These are phyloP conservation scores for Otus sunia DNA, from an alignment of 2,113 vertebrate species.

Conservation along the genomic window DNA sequence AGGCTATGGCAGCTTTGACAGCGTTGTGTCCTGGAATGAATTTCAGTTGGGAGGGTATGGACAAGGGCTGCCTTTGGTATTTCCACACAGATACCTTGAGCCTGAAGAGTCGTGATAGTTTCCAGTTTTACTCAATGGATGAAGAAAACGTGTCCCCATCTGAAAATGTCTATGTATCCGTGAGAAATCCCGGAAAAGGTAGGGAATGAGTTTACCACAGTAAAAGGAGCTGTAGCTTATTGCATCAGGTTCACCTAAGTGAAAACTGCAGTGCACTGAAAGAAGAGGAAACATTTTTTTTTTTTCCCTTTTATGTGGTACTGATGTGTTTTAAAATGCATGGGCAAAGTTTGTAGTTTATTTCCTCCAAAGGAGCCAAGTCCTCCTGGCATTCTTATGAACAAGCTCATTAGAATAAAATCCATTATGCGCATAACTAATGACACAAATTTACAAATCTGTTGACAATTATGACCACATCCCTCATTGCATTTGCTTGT, in stretches of 20 bases:
- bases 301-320: neutral
- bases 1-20: constrained; percentile 54
- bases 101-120: constrained; percentile 68
- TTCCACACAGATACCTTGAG: constrained; percentile 21
- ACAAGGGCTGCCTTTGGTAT: constrained; percentile 76
- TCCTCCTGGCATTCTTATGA: constrained; percentile 63
- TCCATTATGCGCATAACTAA: constrained; percentile 72
- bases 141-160: constrained; percentile 52
- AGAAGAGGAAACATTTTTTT: neutral
- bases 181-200: constrained; percentile 71
- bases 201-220: neutral
- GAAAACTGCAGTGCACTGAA: neutral
- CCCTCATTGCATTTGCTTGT: constrained; percentile 44
- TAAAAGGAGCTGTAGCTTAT: neutral
- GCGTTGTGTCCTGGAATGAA: constrained; percentile 69
- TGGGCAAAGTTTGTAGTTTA: constrained; percentile 48
- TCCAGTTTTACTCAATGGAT: constrained; percentile 75
- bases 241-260: neutral
- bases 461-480: constrained; percentile 61
- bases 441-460: constrained; percentile 68
- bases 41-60: constrained; percentile 72
- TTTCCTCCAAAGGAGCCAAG: constrained; percentile 49
- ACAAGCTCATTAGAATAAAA: constrained; percentile 68
- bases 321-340: constrained; percentile 42
- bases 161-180: constrained; percentile 66